Evolutionary conservation across 1,140 invertebrate genomes (phyloP).

Genomic region (Nephotettix cincticeps): DNA sequence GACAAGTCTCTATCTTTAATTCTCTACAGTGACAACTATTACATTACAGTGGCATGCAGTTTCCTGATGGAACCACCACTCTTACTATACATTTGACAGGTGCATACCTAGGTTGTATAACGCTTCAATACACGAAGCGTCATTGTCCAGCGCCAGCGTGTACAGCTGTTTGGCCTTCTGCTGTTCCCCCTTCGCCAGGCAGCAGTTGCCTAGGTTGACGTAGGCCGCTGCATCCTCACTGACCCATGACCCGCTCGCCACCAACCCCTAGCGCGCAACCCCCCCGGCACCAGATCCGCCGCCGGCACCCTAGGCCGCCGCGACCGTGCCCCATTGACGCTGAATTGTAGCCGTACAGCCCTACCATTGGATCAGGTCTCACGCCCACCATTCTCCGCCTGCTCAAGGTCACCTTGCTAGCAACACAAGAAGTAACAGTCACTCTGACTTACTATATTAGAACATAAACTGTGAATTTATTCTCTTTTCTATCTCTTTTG

Average conservation of each 20-base stretch:
- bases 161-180: slow-evolving; percentile 77
- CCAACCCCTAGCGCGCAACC: slow-evolving; percentile 80
- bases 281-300: too few species aligned
- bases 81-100: too few species aligned
- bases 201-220: slow-evolving; percentile 88
- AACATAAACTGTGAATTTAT: too few species aligned
- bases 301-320: too few species aligned
- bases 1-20: too few species aligned
- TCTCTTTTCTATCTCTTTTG: too few species aligned
- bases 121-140: slow-evolving; percentile 84
- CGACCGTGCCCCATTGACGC: too few species aligned
- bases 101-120: slow-evolving; percentile 82
- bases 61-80: too few species aligned
- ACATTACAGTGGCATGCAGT: too few species aligned
- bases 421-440: slow-evolving; percentile 1
- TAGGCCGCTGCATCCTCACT: slow-evolving; percentile 79
- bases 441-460: too few species aligned
- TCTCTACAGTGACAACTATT: too few species aligned
- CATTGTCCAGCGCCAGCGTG: slow-evolving; percentile 74
- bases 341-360: slow-evolving; percentile 46
- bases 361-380: too few species aligned
- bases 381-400: slow-evolving; percentile 53
- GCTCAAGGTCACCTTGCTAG: slow-evolving; percentile 79
- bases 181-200: slow-evolving; percentile 68
- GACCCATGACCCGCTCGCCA: slow-evolving; percentile 73